phyloP scores from a whole-genome alignment of 2,888 invertebrate genomes.

The Apamea epomidion region DNA sequence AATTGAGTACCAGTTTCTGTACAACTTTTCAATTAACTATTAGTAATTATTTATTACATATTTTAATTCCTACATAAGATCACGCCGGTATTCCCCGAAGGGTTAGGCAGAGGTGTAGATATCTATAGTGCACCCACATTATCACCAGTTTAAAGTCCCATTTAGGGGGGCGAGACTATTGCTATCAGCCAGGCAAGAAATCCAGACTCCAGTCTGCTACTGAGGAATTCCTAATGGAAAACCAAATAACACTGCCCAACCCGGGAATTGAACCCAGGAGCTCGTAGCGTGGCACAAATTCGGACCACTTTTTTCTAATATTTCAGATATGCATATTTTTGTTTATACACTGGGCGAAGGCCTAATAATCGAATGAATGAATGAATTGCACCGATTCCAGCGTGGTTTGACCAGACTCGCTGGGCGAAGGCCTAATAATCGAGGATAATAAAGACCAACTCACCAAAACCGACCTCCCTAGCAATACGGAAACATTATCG shows the following conservation, averaged over 20 bases:
- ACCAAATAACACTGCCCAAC: not conserved
- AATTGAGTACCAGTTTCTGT: not conserved
- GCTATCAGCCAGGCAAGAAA: not conserved
- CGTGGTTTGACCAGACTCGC: too few relatives aligned
- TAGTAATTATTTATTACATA: not conserved
- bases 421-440: not conserved
- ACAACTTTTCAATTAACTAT: not conserved
- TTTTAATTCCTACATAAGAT: not conserved
- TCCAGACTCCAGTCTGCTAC: too few relatives aligned
- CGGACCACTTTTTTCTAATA: not conserved
- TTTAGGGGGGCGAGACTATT: not conserved
- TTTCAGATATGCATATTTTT: not conserved
- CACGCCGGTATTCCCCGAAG: not conserved
- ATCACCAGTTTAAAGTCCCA: not conserved
- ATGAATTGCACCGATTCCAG: too few relatives aligned
- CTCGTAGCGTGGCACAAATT: not conserved
- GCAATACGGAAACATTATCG: not conserved
- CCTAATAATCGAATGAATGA: too few relatives aligned
- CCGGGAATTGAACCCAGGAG: not conserved
- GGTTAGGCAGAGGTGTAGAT: not conserved
- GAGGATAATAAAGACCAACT: too few relatives aligned
- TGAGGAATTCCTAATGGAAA: not conserved
- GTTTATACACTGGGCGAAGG: not conserved
- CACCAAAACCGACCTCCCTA: not conserved
- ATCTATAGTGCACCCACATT: not conserved